phyloP scores from a whole-genome alignment of 2,113 vertebrate genomes.

The Aleadryas rufinucha region DNA sequence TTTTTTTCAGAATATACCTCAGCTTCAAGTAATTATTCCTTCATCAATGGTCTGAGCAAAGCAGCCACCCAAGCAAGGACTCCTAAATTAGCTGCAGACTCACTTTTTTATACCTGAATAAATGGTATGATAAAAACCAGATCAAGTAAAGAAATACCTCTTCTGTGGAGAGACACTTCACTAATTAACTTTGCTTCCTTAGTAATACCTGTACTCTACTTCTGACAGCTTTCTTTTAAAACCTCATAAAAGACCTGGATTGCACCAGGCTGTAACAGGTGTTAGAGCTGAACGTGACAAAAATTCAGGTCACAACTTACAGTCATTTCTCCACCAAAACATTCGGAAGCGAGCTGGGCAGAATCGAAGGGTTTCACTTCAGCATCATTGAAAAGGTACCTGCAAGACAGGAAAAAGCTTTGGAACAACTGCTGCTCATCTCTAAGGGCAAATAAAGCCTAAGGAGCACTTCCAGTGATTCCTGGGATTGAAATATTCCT shows the following conservation, averaged over 20 bases:
- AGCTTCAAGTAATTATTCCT: not conserved
- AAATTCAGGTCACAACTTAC: slow-evolving; percentile 66
- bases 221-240: not conserved
- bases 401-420: slow-evolving; percentile 47
- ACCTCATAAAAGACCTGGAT: not conserved
- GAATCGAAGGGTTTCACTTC: slow-evolving; percentile 99
- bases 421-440: not conserved
- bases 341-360: slow-evolving; percentile 95
- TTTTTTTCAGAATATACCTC: not conserved
- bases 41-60: not conserved
- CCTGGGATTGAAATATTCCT: not conserved
- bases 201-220: not conserved
- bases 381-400: slow-evolving; percentile 98
- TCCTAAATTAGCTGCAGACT: not conserved
- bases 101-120: not conserved
- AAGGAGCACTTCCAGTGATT: not conserved
- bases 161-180: not conserved
- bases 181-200: not conserved
- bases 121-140: not conserved
- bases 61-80: not conserved
- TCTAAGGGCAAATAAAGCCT: not conserved
- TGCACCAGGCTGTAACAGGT: not conserved
- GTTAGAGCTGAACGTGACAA: not conserved
- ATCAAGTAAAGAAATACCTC: not conserved
- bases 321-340: slow-evolving; percentile 98